phyloP scores from a whole-genome alignment of 2,797 vertebrate genomes.

The Eospalax fontanierii region DNA sequence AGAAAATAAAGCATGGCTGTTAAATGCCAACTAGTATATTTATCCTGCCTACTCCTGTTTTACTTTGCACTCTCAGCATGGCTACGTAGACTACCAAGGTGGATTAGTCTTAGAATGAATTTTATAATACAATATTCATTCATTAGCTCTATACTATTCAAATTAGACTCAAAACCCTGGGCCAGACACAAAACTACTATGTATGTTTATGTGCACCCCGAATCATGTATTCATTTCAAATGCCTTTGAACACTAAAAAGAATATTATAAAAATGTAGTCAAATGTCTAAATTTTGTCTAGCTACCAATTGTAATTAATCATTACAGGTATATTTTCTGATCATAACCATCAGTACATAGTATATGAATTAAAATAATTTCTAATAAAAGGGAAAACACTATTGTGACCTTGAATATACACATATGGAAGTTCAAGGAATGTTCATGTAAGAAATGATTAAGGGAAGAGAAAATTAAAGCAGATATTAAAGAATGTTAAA shows the following conservation, averaged over 20 bases:
- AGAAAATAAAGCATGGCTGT: not conserved
- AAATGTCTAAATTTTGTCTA: not conserved
- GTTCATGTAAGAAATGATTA: not conserved
- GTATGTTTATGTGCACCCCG: not conserved
- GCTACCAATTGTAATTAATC: not conserved
- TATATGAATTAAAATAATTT: not conserved
- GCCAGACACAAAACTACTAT: not conserved
- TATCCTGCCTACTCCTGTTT: not conserved
- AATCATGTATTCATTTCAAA: not conserved
- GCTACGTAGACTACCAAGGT: not conserved
- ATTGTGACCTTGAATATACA: not conserved
- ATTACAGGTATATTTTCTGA: not conserved
- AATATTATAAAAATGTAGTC: not conserved
- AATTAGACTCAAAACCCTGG: not conserved
- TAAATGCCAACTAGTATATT: not conserved
- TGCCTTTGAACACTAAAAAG: not conserved
- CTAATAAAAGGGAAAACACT: not conserved
- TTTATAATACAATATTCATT: not conserved
- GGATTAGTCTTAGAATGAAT: not conserved
- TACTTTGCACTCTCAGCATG: not conserved
- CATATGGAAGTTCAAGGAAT: not conserved
- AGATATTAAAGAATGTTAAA: slow-evolving; percentile 38
- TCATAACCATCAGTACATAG: not conserved
- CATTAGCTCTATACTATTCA: not conserved
- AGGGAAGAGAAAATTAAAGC: slow-evolving; percentile 18